Evolutionary conservation across 53 echinoderm and acorn worm species (phyloP).

Genomic region (Echinometra lucunter): DNA sequence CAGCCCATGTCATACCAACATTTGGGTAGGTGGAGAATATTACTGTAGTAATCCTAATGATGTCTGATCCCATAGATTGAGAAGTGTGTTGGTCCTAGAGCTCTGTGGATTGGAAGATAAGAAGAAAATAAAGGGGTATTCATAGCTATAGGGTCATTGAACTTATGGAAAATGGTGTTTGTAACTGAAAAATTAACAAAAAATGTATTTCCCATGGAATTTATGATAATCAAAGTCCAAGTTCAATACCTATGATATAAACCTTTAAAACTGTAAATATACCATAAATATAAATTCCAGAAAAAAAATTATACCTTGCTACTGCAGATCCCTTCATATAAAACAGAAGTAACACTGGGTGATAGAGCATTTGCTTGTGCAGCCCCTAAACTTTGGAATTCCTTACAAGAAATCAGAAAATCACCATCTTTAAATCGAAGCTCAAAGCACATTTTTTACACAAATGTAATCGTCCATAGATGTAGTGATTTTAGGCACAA

Average conservation of each 20-base stretch:
- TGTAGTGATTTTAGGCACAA: too few relatives aligned
- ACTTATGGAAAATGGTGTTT: neutral
- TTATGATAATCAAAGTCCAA: neutral
- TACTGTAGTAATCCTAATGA: neutral
- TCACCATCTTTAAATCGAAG: too few relatives aligned
- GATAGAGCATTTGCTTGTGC: too few relatives aligned
- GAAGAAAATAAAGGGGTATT: neutral
- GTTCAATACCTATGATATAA: neutral
- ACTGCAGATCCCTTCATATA: too few relatives aligned
- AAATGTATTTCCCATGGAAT: neutral
- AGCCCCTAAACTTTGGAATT: too few relatives aligned
- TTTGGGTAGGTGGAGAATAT: slow-evolving; percentile 31
- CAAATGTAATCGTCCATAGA: too few relatives aligned
- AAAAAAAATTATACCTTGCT: too few relatives aligned
- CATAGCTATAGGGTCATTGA: neutral
- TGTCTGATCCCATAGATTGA: neutral
- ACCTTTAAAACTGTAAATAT: neutral
- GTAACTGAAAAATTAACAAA: neutral
- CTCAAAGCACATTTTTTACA: too few relatives aligned
- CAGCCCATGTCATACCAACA: slow-evolving; percentile 21
- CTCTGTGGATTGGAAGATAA: neutral
- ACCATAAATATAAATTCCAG: too few relatives aligned
- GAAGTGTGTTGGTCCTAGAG: neutral
- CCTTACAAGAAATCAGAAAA: too few relatives aligned
- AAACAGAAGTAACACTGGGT: too few relatives aligned